A percentile compares a stretch with the other conserved stretches of the same genome.
Conservation (phyloP, 2,113 vertebrate genomes). For the Oceanites oceanicus region DNA sequence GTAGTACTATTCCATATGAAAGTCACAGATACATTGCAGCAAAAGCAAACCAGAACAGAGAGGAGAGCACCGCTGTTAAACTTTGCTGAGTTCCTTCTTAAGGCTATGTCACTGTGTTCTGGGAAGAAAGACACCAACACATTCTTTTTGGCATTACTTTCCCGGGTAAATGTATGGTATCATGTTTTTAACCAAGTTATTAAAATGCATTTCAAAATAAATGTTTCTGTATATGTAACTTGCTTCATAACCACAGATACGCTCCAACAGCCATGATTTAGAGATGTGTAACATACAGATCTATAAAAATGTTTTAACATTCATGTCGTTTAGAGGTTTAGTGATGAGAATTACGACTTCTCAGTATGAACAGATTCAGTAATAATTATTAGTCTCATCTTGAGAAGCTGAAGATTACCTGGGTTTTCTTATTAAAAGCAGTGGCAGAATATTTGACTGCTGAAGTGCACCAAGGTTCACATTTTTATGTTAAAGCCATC, state of each 20-base stretch:
- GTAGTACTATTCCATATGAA: not conserved
- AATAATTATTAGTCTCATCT: not conserved
- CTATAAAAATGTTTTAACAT: not conserved
- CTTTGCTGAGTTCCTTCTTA: not conserved
- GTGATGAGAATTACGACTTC: not conserved
- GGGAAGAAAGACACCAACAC: not conserved
- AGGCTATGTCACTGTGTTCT: not conserved
- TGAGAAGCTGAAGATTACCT: not conserved
- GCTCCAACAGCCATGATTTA: not conserved
- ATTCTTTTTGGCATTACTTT: not conserved
- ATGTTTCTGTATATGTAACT: not conserved
- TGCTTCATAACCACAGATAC: not conserved
- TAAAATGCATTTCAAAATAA: not conserved
- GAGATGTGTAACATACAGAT: not conserved
- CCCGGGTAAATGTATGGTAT: not conserved
- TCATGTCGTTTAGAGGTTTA: not conserved
- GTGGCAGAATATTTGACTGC: not conserved
- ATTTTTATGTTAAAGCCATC: not conserved
- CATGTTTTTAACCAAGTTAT: not conserved
- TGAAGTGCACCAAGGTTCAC: not conserved
- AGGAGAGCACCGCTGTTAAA: not conserved
- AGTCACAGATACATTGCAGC: not conserved
- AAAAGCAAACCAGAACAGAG: constrained; percentile 10
- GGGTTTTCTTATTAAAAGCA: not conserved
- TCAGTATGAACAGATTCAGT: not conserved